Base-by-base conservation (phyloP, 2,113 vertebrate genomes). In the Cyphomyrus discorhynchus region DNA sequence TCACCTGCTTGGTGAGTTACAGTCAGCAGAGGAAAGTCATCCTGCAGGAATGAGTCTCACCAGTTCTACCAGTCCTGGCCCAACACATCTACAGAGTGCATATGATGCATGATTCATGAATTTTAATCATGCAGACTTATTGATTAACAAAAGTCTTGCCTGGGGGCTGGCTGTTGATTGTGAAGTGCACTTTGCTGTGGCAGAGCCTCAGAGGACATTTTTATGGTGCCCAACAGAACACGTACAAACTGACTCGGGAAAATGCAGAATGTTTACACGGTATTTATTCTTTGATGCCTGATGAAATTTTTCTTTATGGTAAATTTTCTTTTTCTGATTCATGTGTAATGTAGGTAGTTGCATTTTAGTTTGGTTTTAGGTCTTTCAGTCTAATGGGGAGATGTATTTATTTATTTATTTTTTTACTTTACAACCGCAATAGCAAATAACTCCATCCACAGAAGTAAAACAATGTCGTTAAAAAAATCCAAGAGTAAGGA, bases 61-160 rank as follows among this genome's bases (percentile, higher is more conserved):
- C 35, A 42, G 4, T 80, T 39, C 13, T 42, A 1, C 35, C 74
- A 80, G 3, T 4, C 2, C 17, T 42, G 17, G 35, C 35, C 35
- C 74, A 42, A 42, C 74, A 19, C 17, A 80, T 80, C 74, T 80
- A 39, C 74, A 42, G 74, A 42, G 74, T 35, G 35, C 15, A 42
- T 80, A 19, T 80, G 74, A 80, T 21, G 74, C 74, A 42, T 39
- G 39, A 35, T 42, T 80, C 74, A 80, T 80, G 74, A 35, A 80
- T 80, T 80, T 80, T 80, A 80, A 80, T 80, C 74, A 80, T 17
- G 31, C 35, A 80, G 74, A 80, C 74, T 80, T 80, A 80, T 80
- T 80, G 74, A 80, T 80, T 80, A 80, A 42, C 35, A 80, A 19
- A 80, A 42, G 35, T 39, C 35, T 42, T 80, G 74, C 74, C 74